Percentiles rank a stretch among this genome's conserved stretches.
These are phyloP conservation scores for Zoanthus gigantus DNA, from an alignment of 92 coral and sea anemone species.

Conservation along the genomic window DNA sequence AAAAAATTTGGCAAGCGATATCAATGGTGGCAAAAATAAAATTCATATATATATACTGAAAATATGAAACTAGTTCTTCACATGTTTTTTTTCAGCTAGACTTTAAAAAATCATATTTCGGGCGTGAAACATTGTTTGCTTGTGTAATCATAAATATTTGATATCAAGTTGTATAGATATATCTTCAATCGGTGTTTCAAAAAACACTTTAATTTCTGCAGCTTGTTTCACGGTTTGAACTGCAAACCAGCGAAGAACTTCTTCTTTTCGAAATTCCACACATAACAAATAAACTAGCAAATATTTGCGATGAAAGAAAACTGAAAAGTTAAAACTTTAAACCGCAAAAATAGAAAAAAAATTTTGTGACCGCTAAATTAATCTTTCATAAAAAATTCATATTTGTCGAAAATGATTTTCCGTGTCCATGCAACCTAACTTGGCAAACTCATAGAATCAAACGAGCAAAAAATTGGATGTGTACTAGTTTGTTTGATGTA, in stretches of 20 bases:
- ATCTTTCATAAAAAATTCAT: constrained; percentile 34
- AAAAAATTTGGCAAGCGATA: background rate
- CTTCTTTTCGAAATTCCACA: background rate
- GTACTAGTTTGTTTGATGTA: background rate
- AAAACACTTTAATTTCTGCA: background rate
- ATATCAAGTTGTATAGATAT: background rate
- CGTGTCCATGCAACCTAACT: background rate
- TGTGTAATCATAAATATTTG: constrained; percentile 28
- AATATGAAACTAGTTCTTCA: too few species aligned
- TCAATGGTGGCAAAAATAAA: background rate
- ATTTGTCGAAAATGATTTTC: constrained; percentile 11
- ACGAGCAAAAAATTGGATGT: background rate
- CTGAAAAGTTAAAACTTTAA: background rate
- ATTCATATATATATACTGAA: background rate
- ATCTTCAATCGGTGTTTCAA: background rate
- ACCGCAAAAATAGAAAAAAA: constrained; percentile 25
- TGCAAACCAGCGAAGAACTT: background rate
- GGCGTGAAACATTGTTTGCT: background rate
- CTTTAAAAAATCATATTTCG: background rate
- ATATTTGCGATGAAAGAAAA: background rate
- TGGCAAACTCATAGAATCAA: background rate
- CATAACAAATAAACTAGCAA: background rate
- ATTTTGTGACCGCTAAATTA: constrained; percentile 36
- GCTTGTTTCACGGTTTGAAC: background rate
- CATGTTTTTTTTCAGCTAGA: background rate